Evolutionary conservation across 2,797 vertebrate genomes (phyloP).

Genomic region (Hephaestus fuliginosus): DNA sequence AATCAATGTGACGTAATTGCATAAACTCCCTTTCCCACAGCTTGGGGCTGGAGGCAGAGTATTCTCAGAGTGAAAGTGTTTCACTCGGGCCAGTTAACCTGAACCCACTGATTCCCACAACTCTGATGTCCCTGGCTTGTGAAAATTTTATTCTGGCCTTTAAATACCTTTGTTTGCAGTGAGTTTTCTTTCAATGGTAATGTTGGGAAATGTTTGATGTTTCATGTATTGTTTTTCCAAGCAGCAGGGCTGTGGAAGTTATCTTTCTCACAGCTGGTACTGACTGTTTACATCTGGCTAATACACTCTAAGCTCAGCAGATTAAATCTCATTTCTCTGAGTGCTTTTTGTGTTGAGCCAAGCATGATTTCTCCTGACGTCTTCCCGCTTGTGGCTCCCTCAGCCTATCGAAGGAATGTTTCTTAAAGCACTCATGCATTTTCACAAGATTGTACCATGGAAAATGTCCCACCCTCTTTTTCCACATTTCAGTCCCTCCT

Average conservation of each 20-base stretch:
- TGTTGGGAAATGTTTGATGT: constrained; percentile 41
- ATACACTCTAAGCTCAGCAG: constrained; percentile 74
- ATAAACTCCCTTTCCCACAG: constrained; percentile 86
- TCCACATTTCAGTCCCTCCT: constrained; percentile 66
- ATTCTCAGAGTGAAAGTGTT: constrained; percentile 74
- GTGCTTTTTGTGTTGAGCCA: constrained; percentile 80
- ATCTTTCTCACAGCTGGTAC: constrained; percentile 73
- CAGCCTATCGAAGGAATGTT: constrained; percentile 69
- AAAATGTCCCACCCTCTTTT: constrained; percentile 74
- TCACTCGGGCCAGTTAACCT: constrained; percentile 77
- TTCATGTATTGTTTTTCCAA: constrained; percentile 64
- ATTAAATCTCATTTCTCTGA: constrained; percentile 82
- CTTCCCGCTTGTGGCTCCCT: constrained; percentile 65
- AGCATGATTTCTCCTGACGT: constrained; percentile 77
- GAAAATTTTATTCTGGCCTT: constrained; percentile 56
- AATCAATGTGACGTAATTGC: constrained; percentile 87
- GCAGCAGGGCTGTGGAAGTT: constrained; percentile 47
- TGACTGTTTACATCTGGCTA: constrained; percentile 75
- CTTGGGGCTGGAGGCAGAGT: constrained; percentile 56
- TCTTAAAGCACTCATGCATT: constrained; percentile 73
- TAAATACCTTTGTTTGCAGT: constrained; percentile 51
- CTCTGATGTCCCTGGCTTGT: constrained; percentile 43
- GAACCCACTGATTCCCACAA: constrained; percentile 64
- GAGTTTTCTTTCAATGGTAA: constrained; percentile 29
- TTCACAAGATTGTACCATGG: constrained; percentile 74